phyloP scores from a whole-genome alignment of 2,113 vertebrate genomes.

The Microcebus ravelobensis region DNA sequence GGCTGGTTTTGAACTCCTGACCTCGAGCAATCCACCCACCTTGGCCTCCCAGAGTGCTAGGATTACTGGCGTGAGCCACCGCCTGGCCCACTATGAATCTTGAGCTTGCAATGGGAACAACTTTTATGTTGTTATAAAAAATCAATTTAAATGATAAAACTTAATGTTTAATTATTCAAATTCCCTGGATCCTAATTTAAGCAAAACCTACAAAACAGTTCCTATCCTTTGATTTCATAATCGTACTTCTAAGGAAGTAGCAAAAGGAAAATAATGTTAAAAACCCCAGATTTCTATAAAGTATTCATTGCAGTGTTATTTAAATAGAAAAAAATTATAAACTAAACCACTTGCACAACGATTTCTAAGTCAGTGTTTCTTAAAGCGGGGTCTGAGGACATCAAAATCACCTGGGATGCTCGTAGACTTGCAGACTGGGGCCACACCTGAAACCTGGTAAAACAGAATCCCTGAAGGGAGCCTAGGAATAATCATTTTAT shows the following conservation, averaged over 20 bases:
- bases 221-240: not conserved
- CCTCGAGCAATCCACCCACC: too few species aligned
- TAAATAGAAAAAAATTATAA: not conserved
- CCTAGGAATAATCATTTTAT: not conserved
- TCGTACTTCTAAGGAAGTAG: not conserved
- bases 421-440: not conserved
- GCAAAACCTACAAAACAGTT: slow-evolving; percentile 25
- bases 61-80: too few species aligned
- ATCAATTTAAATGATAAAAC: slow-evolving; percentile 7
- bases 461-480: not conserved
- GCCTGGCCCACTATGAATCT: not conserved
- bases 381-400: not conserved
- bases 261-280: slow-evolving; percentile 29
- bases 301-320: not conserved
- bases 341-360: not conserved
- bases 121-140: slow-evolving; percentile 49
- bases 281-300: not conserved
- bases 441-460: not conserved
- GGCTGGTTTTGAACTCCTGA: too few species aligned
- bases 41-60: too few species aligned
- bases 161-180: slow-evolving; percentile 47
- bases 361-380: not conserved
- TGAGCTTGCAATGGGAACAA: slow-evolving; percentile 27
- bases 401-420: not conserved
- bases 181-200: not conserved